Evolutionary conservation across 92 coral and sea anemone species (phyloP).

Genomic region (Palythoa grandis): DNA sequence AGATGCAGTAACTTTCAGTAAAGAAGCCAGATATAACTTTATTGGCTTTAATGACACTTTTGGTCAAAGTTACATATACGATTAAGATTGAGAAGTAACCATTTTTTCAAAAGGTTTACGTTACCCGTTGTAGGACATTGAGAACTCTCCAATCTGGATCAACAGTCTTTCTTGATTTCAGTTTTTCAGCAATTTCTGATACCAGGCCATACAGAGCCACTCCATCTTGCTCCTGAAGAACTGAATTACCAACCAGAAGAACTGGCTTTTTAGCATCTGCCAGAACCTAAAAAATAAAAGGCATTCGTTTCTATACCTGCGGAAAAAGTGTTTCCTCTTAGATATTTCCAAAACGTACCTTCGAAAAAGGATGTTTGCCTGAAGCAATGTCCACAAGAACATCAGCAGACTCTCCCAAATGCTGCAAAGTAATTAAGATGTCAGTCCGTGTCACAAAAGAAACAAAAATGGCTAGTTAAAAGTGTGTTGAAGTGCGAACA

Average conservation of each 20-base stretch:
- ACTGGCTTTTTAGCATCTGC: constrained; percentile 86
- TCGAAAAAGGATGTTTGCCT: constrained; percentile 92
- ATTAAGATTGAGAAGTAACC: background rate
- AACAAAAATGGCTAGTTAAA: background rate
- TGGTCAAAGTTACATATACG: background rate
- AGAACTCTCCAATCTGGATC: constrained; percentile 95
- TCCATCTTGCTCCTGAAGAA: constrained; percentile 87
- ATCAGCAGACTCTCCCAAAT: constrained; percentile 83
- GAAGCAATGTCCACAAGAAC: constrained; percentile 74
- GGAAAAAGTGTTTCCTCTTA: background rate
- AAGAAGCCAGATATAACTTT: background rate
- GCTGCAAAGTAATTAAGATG: constrained; percentile 56
- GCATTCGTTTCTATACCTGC: background rate
- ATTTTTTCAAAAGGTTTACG: background rate
- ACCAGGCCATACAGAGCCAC: constrained; percentile 67
- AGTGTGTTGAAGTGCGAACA: background rate
- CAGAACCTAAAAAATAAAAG: constrained; percentile 62
- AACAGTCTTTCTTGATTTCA: constrained; percentile 67
- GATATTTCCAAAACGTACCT: constrained; percentile 48
- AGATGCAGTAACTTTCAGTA: too few species aligned
- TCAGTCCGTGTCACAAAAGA: background rate
- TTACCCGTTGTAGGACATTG: constrained; percentile 95
- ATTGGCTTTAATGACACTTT: background rate
- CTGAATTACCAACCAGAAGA: constrained; percentile 89
- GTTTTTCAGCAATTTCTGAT: constrained; percentile 85